Evolutionary conservation across 2,888 invertebrate species (phyloP).

Genomic region (Phrixothrix hirtus): DNA sequence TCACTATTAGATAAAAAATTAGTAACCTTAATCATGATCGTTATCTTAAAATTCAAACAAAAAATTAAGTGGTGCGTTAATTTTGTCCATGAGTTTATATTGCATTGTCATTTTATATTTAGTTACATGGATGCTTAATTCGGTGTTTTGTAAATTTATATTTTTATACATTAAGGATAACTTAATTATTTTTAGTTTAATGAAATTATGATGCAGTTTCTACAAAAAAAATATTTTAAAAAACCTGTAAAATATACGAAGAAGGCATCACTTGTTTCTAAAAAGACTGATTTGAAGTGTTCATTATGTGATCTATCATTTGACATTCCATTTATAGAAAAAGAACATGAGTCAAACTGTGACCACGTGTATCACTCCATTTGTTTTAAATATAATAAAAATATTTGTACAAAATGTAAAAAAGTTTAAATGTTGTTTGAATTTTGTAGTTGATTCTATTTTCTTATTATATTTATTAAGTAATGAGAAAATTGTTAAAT

Average conservation of each 20-base stretch:
- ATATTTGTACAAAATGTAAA: constrained; percentile 43
- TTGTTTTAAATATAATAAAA: constrained; percentile 43
- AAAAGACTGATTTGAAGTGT: constrained; percentile 36
- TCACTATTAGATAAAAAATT: too few relatives aligned
- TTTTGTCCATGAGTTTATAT: too few relatives aligned
- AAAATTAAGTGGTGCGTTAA: too few relatives aligned
- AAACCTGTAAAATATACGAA: constrained; percentile 13
- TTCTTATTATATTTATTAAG: not conserved
- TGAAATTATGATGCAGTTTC: constrained; percentile 41
- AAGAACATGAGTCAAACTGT: constrained; percentile 42
- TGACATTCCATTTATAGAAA: constrained; percentile 41
- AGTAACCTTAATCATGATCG: too few relatives aligned
- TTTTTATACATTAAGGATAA: too few relatives aligned
- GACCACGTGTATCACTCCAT: constrained; percentile 48
- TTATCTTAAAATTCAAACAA: too few relatives aligned
- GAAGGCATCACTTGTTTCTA: not conserved
- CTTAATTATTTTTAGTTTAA: constrained; percentile 47
- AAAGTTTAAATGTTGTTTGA: not conserved
- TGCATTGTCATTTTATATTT: too few relatives aligned
- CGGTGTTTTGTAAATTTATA: too few relatives aligned
- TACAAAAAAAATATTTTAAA: constrained; percentile 41
- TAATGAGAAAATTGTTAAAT: not conserved
- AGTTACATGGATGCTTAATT: not conserved
- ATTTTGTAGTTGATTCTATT: not conserved
- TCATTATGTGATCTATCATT: constrained; percentile 46